phyloP scores from a whole-genome alignment of 2,888 invertebrate species.

The Parnassius apollo region DNA sequence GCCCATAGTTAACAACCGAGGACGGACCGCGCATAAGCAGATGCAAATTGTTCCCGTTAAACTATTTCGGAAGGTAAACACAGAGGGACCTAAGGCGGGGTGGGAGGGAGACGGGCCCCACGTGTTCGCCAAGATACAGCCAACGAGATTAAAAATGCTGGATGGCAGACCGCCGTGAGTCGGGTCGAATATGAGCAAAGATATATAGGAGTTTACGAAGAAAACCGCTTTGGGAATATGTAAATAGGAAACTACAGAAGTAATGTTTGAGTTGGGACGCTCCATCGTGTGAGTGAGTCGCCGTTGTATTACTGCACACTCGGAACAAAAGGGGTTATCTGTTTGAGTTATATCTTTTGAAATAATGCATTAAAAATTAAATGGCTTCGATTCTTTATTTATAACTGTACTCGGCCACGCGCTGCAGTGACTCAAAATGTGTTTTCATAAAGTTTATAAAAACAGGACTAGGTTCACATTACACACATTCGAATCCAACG shows the following conservation, averaged over 20 bases:
- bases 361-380: too few relatives aligned
- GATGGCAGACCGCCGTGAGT: slow-evolving; percentile 69
- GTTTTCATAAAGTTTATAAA: too few relatives aligned
- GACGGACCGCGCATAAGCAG: slow-evolving; percentile 76
- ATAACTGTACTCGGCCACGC: too few relatives aligned
- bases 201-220: slow-evolving; percentile 76
- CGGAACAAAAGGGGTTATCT: slow-evolving; percentile 36
- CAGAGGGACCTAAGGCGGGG: slow-evolving; percentile 42
- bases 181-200: slow-evolving; percentile 62
- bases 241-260: slow-evolving; percentile 77
- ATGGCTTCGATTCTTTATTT: too few relatives aligned
- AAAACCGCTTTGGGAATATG: slow-evolving; percentile 77
- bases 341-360: too few relatives aligned
- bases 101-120: slow-evolving; percentile 55
- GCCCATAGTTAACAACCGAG: slow-evolving; percentile 72
- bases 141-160: slow-evolving; percentile 80
- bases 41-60: slow-evolving; percentile 81
- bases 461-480: too few relatives aligned
- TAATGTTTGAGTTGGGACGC: slow-evolving; percentile 74
- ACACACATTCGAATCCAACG: too few relatives aligned
- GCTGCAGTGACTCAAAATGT: too few relatives aligned
- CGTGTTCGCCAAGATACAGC: slow-evolving; percentile 69
- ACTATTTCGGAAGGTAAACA: slow-evolving; percentile 81
- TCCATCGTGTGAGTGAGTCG: slow-evolving; percentile 50
- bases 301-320: slow-evolving; percentile 53